Evolutionary conservation across 2,888 invertebrate genomes (phyloP), one percentile per base, ranked within the genome.

Genomic region (Apotomis turbidana): DNA sequence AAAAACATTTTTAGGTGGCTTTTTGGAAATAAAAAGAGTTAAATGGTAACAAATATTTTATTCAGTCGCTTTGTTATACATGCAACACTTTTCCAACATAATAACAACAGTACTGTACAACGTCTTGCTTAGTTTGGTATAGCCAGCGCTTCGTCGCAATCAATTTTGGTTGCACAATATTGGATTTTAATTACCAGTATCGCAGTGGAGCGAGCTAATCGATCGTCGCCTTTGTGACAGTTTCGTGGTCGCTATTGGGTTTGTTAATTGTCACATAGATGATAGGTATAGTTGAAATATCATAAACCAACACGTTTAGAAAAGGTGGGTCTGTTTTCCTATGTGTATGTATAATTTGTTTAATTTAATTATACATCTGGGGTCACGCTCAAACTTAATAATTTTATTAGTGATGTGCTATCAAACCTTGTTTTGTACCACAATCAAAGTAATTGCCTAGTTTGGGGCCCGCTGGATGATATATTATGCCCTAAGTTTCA

Each of bases 101-200:
- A 52, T 68, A 68, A 72, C 72, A 58, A 71, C 55, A 68, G 13
- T 66, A 44, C 27, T 27, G 61, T 27, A 51, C 49, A 62, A 68
- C 70, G 63, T 70, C 68, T 72, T 72, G 63, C 68, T 83, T 82
- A 81, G 81, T 78, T 79, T 77, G 78, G 71, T 73, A 76, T 73
- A 76, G 55, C 71, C 75, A 77, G 73, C 78, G 81, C 85, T 87
- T 83, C 82, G 82, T 80, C 83, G 85, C 87, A 90, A 93, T 93
- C 91, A 93, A 91, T 91, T 91, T 92, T 87, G 90, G 93, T 93
- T 91, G 90, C 88, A 90, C 92, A 93, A 92, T 93, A 93, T 93
- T 93, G 90, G 90, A 90, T 93, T 93, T 92, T 91, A 93, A 93
- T 93, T 93, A 93, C 89, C 87, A 87, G 88, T 90, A 88, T 87